Base-by-base conservation (phyloP, 2,113 vertebrate genomes). In the Nycticebus coucang region DNA sequence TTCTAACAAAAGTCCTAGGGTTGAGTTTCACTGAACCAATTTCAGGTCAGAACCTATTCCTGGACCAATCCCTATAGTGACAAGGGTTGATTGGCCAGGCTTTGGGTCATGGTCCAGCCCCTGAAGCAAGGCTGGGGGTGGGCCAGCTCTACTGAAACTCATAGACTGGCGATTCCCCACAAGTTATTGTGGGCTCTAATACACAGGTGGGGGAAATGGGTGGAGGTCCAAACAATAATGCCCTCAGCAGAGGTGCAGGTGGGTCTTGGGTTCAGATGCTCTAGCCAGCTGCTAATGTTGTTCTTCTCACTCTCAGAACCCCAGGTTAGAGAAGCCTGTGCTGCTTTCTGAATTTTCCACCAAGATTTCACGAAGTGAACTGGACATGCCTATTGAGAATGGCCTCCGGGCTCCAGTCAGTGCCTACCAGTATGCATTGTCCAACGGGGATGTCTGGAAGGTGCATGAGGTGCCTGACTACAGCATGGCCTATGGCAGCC, bases 331-430 rank as follows among this genome's bases (percentile, higher is more conserved):
- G 94, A 98, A 98, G 79, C 97, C 98, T 33, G 98, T 98, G 94
- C 97, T 98, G 7, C 98, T 99, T 26, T 98, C 98, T 0, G 99
- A 98, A 97, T 98, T 98, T 91, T 98, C 98, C 50, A 99, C 96
- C 98, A 99, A 98, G 95, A 98, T 98, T 97, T 98, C 98, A 0
- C 98, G 98, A 90, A 97, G 97, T n/a, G 96, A 99, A 97, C 96
- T 98, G 60, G 98, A 99, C 98, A 19, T 98, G 96, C 97, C 98
- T 59, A 97, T 99, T 14, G 98, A 98, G 97, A 99, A 99, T 0
- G 99, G 99, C 95, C 98, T 98, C 93, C 98, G 98, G 97, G 98
- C 98, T 0, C 97, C 99, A 0, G 96, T 98, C 95, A 97, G 98
- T 81, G 24, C 98, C 81, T 99, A 98, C 97, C 98, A 98, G 93